These are phyloP conservation scores for Haemorhous mexicanus DNA, from an alignment of 2,113 vertebrate genomes.

Conservation along the genomic window DNA sequence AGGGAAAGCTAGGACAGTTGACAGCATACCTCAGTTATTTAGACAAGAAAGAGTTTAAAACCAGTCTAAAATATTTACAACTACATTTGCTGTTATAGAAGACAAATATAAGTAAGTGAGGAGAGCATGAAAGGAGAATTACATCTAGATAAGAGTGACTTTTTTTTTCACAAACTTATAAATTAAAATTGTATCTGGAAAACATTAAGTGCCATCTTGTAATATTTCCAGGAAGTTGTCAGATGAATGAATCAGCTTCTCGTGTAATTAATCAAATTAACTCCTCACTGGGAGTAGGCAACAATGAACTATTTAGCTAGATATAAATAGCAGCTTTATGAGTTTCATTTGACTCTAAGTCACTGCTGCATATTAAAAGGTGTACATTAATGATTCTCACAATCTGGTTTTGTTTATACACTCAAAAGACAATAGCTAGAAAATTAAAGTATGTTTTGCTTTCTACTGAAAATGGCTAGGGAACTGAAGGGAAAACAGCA, in stretches of 20 bases:
- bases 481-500: neutral
- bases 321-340: constrained; percentile 41
- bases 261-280: constrained; percentile 27
- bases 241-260: constrained; percentile 23
- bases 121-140: neutral
- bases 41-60: neutral
- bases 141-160: neutral
- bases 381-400: neutral
- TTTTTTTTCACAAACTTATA: neutral
- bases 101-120: neutral
- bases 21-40: neutral
- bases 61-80: neutral
- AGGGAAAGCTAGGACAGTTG: neutral
- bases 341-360: constrained; percentile 23
- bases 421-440: neutral
- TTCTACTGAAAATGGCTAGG: neutral
- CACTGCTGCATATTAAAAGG: neutral
- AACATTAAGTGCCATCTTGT: neutral
- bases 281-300: constrained; percentile 14
- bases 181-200: neutral
- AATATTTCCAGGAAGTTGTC: constrained; percentile 7
- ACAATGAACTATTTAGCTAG: neutral
- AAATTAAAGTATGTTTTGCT: neutral
- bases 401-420: neutral
- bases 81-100: neutral